Evolutionary conservation across 92 coral and sea anemone genomes (phyloP).

Genomic region (Palythoa grandis): DNA sequence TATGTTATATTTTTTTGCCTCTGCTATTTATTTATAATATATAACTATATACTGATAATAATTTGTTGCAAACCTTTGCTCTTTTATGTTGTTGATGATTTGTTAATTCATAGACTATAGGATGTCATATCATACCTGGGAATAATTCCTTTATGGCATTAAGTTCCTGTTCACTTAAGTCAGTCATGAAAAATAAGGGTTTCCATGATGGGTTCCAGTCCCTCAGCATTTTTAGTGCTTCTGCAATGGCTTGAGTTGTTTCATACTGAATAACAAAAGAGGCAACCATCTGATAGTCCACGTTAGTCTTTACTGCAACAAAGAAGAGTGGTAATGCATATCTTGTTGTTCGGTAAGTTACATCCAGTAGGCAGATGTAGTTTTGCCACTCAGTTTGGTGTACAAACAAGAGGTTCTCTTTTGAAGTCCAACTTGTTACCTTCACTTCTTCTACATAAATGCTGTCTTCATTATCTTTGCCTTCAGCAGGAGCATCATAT

Average conservation of each 20-base stretch:
- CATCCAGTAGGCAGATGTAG: conserved; percentile 51
- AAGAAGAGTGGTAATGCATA: conserved; percentile 48
- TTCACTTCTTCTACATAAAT: not conserved
- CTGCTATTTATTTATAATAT: not conserved
- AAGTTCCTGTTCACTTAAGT: conserved; percentile 57
- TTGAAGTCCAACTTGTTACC: not conserved
- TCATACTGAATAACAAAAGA: conserved; percentile 41
- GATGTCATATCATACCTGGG: conserved; percentile 30
- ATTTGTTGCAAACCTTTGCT: not conserved
- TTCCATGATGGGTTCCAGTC: conserved; percentile 60
- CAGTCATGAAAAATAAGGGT: conserved; percentile 56
- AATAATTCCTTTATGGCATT: conserved; percentile 56
- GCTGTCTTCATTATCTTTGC: not conserved
- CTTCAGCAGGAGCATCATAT: not conserved
- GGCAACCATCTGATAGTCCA: conserved; percentile 40
- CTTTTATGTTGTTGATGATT: not conserved
- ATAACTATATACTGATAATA: not conserved
- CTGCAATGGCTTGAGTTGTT: conserved; percentile 9
- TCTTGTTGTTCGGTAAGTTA: conserved; percentile 51
- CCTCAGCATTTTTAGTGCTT: conserved; percentile 21
- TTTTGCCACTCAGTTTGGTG: conserved; percentile 53
- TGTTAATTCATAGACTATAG: not conserved
- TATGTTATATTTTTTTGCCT: not conserved
- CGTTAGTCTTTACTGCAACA: conserved; percentile 46
- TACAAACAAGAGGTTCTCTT: conserved; percentile 37